Evolutionary conservation across 2,113 vertebrate genomes (phyloP), one percentile per base, ranked within the genome.

Genomic region (Pachycephala philippinensis): DNA sequence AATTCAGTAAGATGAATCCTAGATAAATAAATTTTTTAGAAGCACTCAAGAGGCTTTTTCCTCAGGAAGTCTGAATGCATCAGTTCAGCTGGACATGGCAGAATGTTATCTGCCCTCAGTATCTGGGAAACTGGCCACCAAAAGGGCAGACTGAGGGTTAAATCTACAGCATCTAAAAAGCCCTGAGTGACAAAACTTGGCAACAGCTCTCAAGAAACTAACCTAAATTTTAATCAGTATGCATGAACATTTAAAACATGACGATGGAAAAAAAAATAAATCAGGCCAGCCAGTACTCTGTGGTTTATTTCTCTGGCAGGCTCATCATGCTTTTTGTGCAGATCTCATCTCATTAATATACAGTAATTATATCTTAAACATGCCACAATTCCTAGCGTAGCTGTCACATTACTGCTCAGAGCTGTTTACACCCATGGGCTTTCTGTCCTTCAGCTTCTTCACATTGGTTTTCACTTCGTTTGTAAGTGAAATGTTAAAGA

Each of bases 1-100:
- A 87, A 81, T 80, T 93, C 74, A 86, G 65, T 79, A 85, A 92
- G 63, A 88, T 45, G 90, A 96, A 84, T 89, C 63, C 49, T 87
- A 83, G 53, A 88, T 47, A 96, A 94, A 97, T 82, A 97, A 93
- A 71, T 92, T 93, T 89, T 90, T 95, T 23, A 94, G 82, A 75
- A 89, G 79, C 59, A 93, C 87, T 91, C 88, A 76, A 74, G 92
- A 89, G 87, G 79, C 33, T 52, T 45, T 76, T 93, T 87, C 87
- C 89, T 74, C 63, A 94, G 89, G 86, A 96, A 93, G 85, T n/a
- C 39, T 49, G 71, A 96, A 90, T 26, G 45, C 90, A 75, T 75
- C 52, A 21, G 53, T 93, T 96, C 72, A 95, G 94, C 71, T 52
- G 47, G 88, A 92, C 65, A 59, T 66, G 80, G 81, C 72, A 69